Percentiles rank a stretch among this genome's conserved stretches.
phyloP scores from a whole-genome alignment of 53 echinoderm and acorn worm genomes.

The Arbacia lixula region DNA sequence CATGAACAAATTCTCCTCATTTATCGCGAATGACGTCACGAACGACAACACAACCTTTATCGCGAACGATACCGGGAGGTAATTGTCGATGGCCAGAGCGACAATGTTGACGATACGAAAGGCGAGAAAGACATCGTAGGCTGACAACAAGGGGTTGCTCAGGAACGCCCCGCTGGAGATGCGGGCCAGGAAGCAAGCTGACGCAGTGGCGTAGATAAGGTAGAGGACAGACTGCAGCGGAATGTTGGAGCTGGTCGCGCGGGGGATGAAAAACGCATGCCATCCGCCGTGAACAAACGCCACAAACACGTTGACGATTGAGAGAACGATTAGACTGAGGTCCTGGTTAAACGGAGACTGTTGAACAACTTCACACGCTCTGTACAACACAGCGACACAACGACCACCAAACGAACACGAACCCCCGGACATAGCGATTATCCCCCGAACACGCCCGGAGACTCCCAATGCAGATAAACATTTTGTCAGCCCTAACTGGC shows the following conservation, averaged over 20 bases:
- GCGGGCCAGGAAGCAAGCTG: not conserved
- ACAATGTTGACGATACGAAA: not conserved
- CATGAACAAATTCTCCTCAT: constrained; percentile 27
- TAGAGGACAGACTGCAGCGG: not conserved
- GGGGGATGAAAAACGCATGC: constrained; percentile 7
- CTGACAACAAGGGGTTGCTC: not conserved
- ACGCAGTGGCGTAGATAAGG: not conserved
- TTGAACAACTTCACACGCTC: too few relatives aligned
- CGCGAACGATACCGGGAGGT: not conserved
- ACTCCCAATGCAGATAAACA: too few relatives aligned
- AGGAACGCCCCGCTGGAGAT: not conserved
- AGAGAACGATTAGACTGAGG: not conserved
- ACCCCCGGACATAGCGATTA: too few relatives aligned
- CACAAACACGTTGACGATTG: not conserved
- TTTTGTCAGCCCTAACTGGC: too few relatives aligned
- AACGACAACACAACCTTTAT: constrained; percentile 10
- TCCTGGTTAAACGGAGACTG: constrained; percentile 16
- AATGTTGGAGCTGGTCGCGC: not conserved
- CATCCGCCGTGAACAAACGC: not conserved
- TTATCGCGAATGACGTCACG: constrained; percentile 21
- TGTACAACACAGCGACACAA: too few relatives aligned
- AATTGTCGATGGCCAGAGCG: not conserved
- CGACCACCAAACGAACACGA: too few relatives aligned
- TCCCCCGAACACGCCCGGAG: too few relatives aligned
- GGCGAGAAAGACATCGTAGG: not conserved